Evolutionary conservation across 1,140 invertebrate genomes (phyloP).

Genomic region (Bombus consobrinus): DNA sequence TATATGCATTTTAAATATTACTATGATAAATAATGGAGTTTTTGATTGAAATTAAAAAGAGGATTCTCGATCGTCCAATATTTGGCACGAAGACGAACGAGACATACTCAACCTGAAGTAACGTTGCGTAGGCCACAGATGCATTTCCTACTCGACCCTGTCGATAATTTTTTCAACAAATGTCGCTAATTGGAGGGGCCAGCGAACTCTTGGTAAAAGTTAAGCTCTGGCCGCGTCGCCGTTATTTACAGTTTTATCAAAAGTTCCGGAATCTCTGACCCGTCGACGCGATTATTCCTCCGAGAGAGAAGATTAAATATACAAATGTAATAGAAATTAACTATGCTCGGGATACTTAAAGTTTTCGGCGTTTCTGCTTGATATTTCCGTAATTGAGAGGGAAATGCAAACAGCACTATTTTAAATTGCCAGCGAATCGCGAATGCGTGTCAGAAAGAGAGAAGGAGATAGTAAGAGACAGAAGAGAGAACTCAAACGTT

Average conservation of each 20-base stretch:
- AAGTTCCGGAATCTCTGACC: slow-evolving; percentile 36
- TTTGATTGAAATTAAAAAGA: no score
- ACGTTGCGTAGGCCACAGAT: neutral
- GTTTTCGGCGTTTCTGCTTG: slow-evolving; percentile 29
- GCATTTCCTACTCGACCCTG: neutral
- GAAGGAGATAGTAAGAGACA: no score
- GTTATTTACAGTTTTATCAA: slow-evolving; percentile 53
- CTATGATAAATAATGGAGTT: neutral
- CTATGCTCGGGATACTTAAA: slow-evolving; percentile 43
- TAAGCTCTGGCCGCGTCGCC: neutral
- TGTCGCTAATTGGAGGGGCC: neutral
- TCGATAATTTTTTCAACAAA: slow-evolving; percentile 27
- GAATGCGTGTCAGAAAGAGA: neutral
- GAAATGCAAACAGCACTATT: slow-evolving; percentile 40
- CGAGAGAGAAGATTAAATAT: slow-evolving; percentile 44
- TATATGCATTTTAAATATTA: neutral
- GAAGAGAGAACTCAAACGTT: neutral
- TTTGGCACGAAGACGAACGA: neutral
- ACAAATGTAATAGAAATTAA: slow-evolving; percentile 56
- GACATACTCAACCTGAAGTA: no score
- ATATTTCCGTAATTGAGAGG: slow-evolving; percentile 53
- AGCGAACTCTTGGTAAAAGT: neutral
- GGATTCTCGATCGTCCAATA: no score
- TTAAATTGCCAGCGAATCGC: slow-evolving; percentile 26
- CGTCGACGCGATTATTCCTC: slow-evolving; percentile 39